These are phyloP conservation scores for Andinoacara biseriatus DNA, from an alignment of 2,113 vertebrate genomes.

Conservation along the genomic window DNA sequence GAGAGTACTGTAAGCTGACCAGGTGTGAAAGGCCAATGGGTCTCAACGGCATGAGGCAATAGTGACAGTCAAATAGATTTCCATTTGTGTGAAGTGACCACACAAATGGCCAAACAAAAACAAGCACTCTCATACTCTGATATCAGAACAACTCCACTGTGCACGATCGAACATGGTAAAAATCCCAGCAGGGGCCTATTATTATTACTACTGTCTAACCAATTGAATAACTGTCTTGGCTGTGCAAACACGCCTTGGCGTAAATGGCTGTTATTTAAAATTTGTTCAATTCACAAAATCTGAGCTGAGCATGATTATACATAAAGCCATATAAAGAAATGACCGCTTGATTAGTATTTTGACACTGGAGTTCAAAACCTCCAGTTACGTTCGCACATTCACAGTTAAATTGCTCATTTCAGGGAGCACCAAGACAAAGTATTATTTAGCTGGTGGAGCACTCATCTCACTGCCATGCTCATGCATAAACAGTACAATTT, in stretches of 20 bases:
- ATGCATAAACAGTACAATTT: constrained; percentile 16
- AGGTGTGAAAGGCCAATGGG: constrained; percentile 77
- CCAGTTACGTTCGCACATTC: neutral
- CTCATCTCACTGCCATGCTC: neutral
- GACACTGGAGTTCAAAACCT: neutral
- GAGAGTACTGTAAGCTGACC: constrained; percentile 40
- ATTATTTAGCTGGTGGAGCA: neutral
- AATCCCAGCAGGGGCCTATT: neutral
- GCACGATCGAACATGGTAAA: neutral
- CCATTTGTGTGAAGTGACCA: neutral
- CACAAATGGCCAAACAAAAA: neutral
- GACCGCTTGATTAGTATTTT: neutral
- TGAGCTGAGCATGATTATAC: constrained; percentile 7
- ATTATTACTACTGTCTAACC: neutral
- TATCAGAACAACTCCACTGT: neutral
- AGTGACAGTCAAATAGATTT: constrained; percentile 24
- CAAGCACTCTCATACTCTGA: neutral
- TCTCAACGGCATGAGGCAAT: constrained; percentile 76
- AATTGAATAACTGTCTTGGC: neutral
- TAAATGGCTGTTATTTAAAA: neutral
- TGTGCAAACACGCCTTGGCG: neutral
- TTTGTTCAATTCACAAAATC: neutral
- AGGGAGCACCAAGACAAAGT: constrained; percentile 1
- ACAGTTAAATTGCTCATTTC: constrained; percentile 15
- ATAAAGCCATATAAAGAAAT: constrained; percentile 3